Evolutionary conservation across 2,888 invertebrate genomes (phyloP), one percentile per base, ranked within the genome.

Genomic region (Phortica okadai): DNA sequence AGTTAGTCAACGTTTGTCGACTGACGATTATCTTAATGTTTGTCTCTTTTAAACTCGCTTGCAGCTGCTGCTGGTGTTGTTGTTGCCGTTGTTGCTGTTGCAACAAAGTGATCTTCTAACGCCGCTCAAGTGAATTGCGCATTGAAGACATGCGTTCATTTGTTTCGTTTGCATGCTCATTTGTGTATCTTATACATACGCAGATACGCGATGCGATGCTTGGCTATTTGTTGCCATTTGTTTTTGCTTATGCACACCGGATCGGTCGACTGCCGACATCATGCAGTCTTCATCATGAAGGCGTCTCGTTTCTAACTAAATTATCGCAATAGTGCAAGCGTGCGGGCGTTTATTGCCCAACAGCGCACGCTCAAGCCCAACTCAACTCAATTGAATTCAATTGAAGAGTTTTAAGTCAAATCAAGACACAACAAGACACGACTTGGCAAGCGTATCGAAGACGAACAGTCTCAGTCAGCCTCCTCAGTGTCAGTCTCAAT

Each of bases 361-460:
- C 50, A 62, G 64, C 85, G 85, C 83, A 85, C 84, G 86, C 86
- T 82, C 74, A 82, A 82, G 80, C 79, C 75, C 83, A 82, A 80
- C 79, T 82, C 80, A 82, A 78, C 79, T 84, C 85, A 86, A 86
- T 86, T 86, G 85, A 86, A 81, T 86, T 86, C 86, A 86, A 86
- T 86, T 86, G 80, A 86, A 84, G 84, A 80, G 84, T 74, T 66
- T 77, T 25, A 62, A 62, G 25, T 62, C 62, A 62, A 62, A 25
- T 62, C 8, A 25, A 62, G 77, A 70, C 69, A 66, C 44, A 41
- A 7, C 66, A 73, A 64, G 80, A 69, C 81, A 67, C 70, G 70
- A 56, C 70, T 54, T 25, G 54, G 16, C 66, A 66, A 66, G 59
- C 42, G 42, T 7, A 11, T 6, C 33, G 42, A 66, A 10, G 16